A percentile compares a stretch with the other conserved stretches of the same genome.
phyloP scores from a whole-genome alignment of 2,888 invertebrate species.

The Scaptomyza flava region DNA sequence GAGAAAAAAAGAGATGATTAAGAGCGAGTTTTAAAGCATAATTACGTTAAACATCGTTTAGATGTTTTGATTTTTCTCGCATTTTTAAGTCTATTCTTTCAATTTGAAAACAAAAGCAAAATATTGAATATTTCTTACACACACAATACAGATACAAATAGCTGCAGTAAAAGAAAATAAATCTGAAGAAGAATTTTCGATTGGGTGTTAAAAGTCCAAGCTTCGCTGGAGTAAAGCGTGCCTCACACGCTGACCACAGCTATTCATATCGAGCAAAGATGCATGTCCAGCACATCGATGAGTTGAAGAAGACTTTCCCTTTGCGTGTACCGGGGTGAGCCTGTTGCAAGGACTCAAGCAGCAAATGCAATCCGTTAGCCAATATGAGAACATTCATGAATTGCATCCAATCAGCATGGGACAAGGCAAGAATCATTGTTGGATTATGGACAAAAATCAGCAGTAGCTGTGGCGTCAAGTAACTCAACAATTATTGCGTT shows the following conservation, averaged over 20 bases:
- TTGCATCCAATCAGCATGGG: no score
- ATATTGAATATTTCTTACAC: conserved; percentile 43
- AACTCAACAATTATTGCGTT: conserved; percentile 41
- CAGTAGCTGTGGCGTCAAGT: conserved; percentile 43
- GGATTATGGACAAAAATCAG: conserved; percentile 52
- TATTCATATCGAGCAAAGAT: conserved; percentile 16
- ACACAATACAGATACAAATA: conserved; percentile 42
- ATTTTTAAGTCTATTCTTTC: background rate
- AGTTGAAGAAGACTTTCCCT: conserved; percentile 45
- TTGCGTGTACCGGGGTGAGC: background rate
- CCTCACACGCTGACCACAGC: conserved; percentile 12
- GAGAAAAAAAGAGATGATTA: no score
- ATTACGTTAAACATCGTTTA: no score
- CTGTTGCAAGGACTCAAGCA: conserved; percentile 29
- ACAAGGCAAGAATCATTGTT: no score
- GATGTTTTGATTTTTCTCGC: no score
- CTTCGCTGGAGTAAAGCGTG: conserved; percentile 33
- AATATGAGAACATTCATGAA: no score
- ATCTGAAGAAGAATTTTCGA: conserved; percentile 9
- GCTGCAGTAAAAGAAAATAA: conserved; percentile 45
- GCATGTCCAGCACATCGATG: conserved; percentile 34
- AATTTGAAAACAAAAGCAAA: background rate
- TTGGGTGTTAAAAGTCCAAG: conserved; percentile 40
- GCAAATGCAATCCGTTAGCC: conserved; percentile 16
- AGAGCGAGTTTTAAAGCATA: background rate